Base-by-base conservation (phyloP, 2,888 invertebrate species). In the Prenolepis imparis region DNA sequence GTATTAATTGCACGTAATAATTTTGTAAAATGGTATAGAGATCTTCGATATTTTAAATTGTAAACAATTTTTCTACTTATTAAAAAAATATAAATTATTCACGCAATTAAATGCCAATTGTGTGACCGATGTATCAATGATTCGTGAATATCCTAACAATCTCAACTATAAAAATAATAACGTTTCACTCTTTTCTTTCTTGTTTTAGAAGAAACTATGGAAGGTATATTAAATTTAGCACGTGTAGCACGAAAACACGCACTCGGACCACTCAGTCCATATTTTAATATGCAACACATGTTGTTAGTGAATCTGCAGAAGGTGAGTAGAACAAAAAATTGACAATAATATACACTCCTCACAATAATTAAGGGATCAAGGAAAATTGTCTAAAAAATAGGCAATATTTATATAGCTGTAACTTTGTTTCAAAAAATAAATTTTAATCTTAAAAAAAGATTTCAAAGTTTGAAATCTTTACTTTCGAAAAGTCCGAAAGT, bases 231-330 rank as follows among this genome's bases (percentile, higher is more conserved):
- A 57, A 96, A 97, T 85, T 97, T 99, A 63, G 98, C 99, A 0
- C 96, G 97, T 28, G 98, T 99, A 95, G 99, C 99, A 0, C 96
- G 99, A 88, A 97, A 97, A 21, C 96, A 97, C 87, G 97, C 98
- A 0, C 96, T 99, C 39, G 99, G 99, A 0, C 99, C 99, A 0
- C 98, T 99, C 94, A 98, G 98, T 94, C 99, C 99, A 2, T 98
- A 98, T 0, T 99, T 99, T 95, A 98, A 98, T 94, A 97, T 99
- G 86, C 98, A 98, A 93, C 97, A 97, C 90, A 97, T 98, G 77
- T 96, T 99, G 11, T 95, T 98, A 67, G 98, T 98, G 92, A 98
- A 98, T 68, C 96, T 99, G 91, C 96, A 97, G 93, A 97, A 96
- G 95, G 96, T 96, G 92, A 48, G 66, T 59, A 66, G 3, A 32